Evolutionary conservation across 2,888 invertebrate species (phyloP).

Genomic region (Dorcus hopei): DNA sequence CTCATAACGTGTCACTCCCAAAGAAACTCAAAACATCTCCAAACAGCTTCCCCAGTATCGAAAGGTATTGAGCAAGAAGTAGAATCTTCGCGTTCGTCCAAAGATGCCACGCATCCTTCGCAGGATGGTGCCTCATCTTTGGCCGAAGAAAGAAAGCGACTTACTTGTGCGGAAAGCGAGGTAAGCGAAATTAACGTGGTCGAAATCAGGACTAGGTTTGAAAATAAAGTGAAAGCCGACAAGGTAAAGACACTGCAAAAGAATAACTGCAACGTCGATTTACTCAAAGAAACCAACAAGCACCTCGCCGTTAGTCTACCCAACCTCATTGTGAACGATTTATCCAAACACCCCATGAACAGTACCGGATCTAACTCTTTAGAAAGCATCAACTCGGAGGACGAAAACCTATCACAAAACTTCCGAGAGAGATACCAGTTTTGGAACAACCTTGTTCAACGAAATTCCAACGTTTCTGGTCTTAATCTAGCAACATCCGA

Average conservation of each 20-base stretch:
- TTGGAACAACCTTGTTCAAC: constrained; percentile 9
- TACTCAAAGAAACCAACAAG: constrained; percentile 5
- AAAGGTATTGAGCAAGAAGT: constrained; percentile 17
- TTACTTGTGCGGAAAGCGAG: constrained; percentile 36
- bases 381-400: not conserved
- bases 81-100: not conserved
- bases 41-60: constrained; percentile 10
- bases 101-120: constrained; percentile 11
- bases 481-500: not conserved
- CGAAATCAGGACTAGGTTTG: constrained; percentile 13
- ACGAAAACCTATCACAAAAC: constrained; percentile 1
- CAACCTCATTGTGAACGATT: constrained; percentile 1
- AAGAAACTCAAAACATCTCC: not conserved
- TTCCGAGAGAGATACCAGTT: constrained; percentile 13
- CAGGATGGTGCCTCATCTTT: constrained; percentile 9
- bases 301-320: constrained; percentile 12
- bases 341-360: not conserved
- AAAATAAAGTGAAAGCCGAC: constrained; percentile 4
- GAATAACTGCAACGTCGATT: not conserved
- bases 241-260: not conserved
- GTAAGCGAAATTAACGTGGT: constrained; percentile 27
- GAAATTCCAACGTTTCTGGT: not conserved
- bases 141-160: not conserved
- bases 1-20: not conserved
- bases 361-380: not conserved